A percentile compares a stretch with the other conserved stretches of the same genome.
These are phyloP conservation scores for Carassius gibelio DNA, from an alignment of 2,113 vertebrate species.

Conservation along the genomic window DNA sequence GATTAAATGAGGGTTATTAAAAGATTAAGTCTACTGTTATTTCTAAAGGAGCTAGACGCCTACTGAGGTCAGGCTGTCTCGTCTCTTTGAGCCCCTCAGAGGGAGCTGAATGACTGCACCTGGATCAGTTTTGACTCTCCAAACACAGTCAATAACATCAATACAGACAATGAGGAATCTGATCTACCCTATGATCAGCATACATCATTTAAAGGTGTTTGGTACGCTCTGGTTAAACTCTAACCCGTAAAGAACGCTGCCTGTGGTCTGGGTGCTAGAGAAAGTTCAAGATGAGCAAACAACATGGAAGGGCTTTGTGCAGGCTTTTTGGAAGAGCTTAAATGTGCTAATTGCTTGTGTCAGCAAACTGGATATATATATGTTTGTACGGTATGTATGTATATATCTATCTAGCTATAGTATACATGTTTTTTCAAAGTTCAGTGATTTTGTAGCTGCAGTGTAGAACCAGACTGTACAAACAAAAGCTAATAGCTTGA, in stretches of 20 bases:
- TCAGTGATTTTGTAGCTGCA: not conserved
- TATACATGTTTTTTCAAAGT: too few relatives aligned
- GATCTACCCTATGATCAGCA: not conserved
- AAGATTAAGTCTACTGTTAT: conserved; percentile 50
- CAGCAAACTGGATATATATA: not conserved
- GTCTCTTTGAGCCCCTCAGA: conserved; percentile 1
- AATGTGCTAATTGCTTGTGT: not conserved
- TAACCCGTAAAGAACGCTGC: not conserved
- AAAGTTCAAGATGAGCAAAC: conserved; percentile 20
- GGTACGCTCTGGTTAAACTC: not conserved
- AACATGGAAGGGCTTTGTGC: not conserved
- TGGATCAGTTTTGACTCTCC: conserved; percentile 10
- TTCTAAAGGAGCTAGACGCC: conserved; percentile 32
- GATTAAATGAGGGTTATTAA: conserved; percentile 50
- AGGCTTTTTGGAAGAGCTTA: not conserved
- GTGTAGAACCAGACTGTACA: not conserved
- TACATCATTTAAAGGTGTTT: not conserved
- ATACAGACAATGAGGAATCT: not conserved
- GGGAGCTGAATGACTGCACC: not conserved
- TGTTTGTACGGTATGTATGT: not conserved
- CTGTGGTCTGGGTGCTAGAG: not conserved
- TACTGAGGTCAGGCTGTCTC: not conserved
- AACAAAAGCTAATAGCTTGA: not conserved
- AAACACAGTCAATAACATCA: not conserved
- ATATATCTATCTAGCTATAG: too few relatives aligned